Conservation (phyloP, 2,888 invertebrate genomes). For the Drosophila anomelani region DNA sequence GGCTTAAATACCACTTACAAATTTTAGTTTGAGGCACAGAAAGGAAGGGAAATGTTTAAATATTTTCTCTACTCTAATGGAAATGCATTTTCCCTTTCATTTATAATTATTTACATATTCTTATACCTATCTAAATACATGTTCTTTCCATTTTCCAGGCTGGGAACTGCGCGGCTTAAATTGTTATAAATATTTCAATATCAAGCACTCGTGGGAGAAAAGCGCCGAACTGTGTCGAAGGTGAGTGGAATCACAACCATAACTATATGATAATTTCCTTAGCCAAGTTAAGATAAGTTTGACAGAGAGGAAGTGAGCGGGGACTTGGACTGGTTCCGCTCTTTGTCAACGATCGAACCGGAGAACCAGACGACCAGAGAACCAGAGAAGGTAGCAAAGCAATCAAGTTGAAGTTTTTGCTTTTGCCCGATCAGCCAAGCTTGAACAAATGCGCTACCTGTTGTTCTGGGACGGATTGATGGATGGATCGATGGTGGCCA, state of each 20-base stretch:
- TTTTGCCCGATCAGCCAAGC: constrained; percentile 44
- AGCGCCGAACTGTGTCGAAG: constrained; percentile 97
- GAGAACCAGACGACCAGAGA: constrained; percentile 18
- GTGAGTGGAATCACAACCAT: constrained; percentile 86
- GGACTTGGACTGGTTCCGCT: constrained; percentile 35
- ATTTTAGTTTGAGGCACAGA: not conserved
- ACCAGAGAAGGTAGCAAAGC: constrained; percentile 39
- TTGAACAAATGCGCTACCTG: constrained; percentile 63
- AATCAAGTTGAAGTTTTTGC: constrained; percentile 35
- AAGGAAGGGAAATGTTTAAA: not conserved
- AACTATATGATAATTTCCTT: constrained; percentile 67
- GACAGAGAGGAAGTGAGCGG: constrained; percentile 60
- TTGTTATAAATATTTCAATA: constrained; percentile 98
- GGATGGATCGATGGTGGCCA: constrained; percentile 32
- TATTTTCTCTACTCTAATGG: not conserved
- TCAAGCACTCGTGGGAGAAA: constrained; percentile 97
- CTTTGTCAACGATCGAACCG: constrained; percentile 31
- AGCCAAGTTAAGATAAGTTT: constrained; percentile 16
- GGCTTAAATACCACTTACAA: not conserved
- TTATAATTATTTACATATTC: not conserved
- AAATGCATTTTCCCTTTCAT: not conserved
- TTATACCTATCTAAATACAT: constrained; percentile 33
- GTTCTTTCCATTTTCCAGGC: constrained; percentile 88
- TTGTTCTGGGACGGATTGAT: constrained; percentile 50
- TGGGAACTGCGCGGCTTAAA: constrained; percentile 96